These are phyloP conservation scores for Drosophila nr. perissopoda DNA, from an alignment of 2,888 invertebrate genomes.

Conservation along the genomic window DNA sequence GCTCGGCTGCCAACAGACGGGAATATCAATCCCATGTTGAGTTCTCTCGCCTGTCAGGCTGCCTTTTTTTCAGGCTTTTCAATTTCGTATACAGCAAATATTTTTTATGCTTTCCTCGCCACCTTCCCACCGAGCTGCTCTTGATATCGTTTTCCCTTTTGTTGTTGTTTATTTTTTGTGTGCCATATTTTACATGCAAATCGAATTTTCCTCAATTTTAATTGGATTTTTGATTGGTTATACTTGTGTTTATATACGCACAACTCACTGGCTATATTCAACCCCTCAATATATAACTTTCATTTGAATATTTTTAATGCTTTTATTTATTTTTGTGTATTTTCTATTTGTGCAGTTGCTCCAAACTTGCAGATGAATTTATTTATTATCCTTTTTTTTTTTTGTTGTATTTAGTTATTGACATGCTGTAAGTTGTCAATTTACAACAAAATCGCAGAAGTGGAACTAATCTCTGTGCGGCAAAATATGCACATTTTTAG, in stretches of 20 bases:
- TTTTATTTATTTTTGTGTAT: slow-evolving; percentile 6
- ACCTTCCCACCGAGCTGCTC: slow-evolving; percentile 10
- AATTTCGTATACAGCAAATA: slow-evolving; percentile 77
- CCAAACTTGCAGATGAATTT: slow-evolving; percentile 43
- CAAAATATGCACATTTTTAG: slow-evolving; percentile 26
- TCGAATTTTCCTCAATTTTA: slow-evolving; percentile 85
- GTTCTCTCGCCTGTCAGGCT: slow-evolving; percentile 58
- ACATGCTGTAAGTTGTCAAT: slow-evolving; percentile 64
- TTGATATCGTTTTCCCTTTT: slow-evolving; percentile 40
- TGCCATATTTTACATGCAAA: slow-evolving; percentile 84
- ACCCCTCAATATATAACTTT: slow-evolving; percentile 20
- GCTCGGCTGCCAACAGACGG: slow-evolving; percentile 45
- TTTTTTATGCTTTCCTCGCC: slow-evolving; percentile 66
- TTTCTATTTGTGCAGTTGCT: slow-evolving; percentile 41
- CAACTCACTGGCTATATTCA: slow-evolving; percentile 47
- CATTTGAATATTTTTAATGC: slow-evolving; percentile 32
- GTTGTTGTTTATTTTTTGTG: slow-evolving; percentile 40
- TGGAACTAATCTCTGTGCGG: slow-evolving; percentile 32
- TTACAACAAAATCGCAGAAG: slow-evolving; percentile 66
- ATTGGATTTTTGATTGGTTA: slow-evolving; percentile 85
- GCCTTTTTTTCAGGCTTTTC: slow-evolving; percentile 78
- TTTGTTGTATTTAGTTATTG: slow-evolving; percentile 42
- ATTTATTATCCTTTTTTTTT: slow-evolving; percentile 30
- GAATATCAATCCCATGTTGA: slow-evolving; percentile 56
- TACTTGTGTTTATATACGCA: slow-evolving; percentile 80